Evolutionary conservation across 2,113 vertebrate genomes (phyloP).

Genomic region (Piprites chloris): DNA sequence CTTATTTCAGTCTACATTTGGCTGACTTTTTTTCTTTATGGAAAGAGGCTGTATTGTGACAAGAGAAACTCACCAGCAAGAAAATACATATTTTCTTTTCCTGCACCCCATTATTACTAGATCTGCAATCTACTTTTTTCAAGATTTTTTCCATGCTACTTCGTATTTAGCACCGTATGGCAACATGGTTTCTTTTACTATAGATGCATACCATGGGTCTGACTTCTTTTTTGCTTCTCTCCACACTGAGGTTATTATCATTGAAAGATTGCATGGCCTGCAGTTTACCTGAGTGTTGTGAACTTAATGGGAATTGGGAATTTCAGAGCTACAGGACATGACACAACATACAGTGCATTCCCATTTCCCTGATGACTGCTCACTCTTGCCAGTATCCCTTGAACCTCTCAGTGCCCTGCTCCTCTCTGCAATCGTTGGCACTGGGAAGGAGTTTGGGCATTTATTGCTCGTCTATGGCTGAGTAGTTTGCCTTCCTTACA

Average conservation of each 20-base stretch:
- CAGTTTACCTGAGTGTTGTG: not conserved
- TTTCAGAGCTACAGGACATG: not conserved
- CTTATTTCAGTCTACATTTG: not conserved
- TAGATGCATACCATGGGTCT: not conserved
- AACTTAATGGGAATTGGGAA: not conserved
- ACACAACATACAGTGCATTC: not conserved
- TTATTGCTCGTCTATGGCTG: not conserved
- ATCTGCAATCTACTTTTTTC: not conserved
- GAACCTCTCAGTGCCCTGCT: not conserved
- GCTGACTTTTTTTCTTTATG: not conserved
- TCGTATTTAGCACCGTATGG: not conserved
- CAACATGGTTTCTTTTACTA: not conserved
- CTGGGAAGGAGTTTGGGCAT: not conserved
- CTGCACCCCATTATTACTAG: not conserved
- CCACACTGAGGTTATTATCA: not conserved
- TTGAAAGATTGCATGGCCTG: not conserved
- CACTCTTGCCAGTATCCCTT: not conserved
- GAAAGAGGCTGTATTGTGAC: not conserved
- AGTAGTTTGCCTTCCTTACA: not conserved
- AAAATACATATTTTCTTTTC: constrained; percentile 22
- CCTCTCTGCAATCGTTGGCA: accelerated
- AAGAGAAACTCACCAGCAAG: not conserved
- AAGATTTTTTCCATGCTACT: not conserved
- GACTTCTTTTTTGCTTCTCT: not conserved
- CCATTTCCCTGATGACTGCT: not conserved